Conservation (phyloP, 2,888 invertebrate species). For the Drosophila conformis region DNA sequence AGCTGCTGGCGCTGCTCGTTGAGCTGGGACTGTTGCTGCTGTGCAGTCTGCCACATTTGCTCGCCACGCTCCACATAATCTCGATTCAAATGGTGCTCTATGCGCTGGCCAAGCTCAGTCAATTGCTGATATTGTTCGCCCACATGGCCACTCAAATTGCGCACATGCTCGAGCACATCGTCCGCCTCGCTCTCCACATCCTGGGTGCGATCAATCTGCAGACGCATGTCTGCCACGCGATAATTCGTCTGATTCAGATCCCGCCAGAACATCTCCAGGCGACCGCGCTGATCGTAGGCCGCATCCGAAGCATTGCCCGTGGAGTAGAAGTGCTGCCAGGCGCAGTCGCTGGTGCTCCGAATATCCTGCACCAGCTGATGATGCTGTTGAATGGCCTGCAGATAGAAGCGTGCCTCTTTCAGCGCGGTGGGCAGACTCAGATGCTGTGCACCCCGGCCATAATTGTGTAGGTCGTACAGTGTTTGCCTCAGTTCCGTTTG, state of each 20-base stretch:
- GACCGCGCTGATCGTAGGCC: slow-evolving; percentile 82
- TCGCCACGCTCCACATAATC: slow-evolving; percentile 68
- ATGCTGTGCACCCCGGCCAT: slow-evolving; percentile 86
- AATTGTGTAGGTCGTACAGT: slow-evolving; percentile 83
- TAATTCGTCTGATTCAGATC: slow-evolving; percentile 82
- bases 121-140: slow-evolving; percentile 78
- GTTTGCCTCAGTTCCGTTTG: slow-evolving; percentile 83
- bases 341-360: slow-evolving; percentile 78
- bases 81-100: slow-evolving; percentile 71
- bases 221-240: slow-evolving; percentile 81
- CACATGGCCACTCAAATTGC: slow-evolving; percentile 77
- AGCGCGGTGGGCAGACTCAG: slow-evolving; percentile 86
- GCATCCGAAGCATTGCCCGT: slow-evolving; percentile 82
- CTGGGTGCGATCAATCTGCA: slow-evolving; percentile 79
- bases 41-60: slow-evolving; percentile 83
- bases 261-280: slow-evolving; percentile 83
- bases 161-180: slow-evolving; percentile 82
- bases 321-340: slow-evolving; percentile 78
- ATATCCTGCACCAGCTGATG: slow-evolving; percentile 78
- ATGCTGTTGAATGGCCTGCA: slow-evolving; percentile 85
- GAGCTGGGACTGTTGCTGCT: slow-evolving; percentile 85
- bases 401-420: slow-evolving; percentile 85
- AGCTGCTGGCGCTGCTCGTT: slow-evolving; percentile 85
- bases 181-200: slow-evolving; percentile 82
- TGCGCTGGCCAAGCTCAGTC: slow-evolving; percentile 57